Evolutionary conservation across 1,140 invertebrate genomes (phyloP).

Genomic region (Nasonia vitripennis): DNA sequence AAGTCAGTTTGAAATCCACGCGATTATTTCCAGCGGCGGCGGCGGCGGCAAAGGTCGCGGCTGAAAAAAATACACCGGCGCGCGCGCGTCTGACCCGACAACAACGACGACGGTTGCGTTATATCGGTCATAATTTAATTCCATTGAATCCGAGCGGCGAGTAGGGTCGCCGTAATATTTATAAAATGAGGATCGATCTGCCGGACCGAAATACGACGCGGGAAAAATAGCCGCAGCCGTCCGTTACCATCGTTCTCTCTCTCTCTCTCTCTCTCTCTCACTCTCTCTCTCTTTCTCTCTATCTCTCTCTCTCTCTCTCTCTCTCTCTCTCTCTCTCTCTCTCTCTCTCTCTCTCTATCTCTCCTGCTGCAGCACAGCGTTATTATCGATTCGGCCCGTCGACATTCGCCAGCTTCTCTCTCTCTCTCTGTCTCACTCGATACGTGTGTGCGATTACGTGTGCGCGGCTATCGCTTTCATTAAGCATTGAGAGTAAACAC

Average conservation of each 20-base stretch:
- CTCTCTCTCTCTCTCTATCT: not conserved
- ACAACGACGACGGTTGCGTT: not conserved
- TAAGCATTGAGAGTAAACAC: conserved; percentile 24
- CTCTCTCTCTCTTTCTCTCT: not conserved
- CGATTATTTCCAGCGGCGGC: not conserved
- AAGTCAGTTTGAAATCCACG: not conserved
- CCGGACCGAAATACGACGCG: conserved; percentile 5
- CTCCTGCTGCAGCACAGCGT: not conserved
- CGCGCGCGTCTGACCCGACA: not conserved
- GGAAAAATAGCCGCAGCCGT: conserved; percentile 16
- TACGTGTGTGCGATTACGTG: not conserved
- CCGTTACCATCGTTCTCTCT: not conserved
- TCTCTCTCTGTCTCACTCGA: not conserved
- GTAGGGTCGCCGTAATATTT: conserved; percentile 17
- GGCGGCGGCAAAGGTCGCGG: not conserved
- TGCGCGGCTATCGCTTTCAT: conserved; percentile 6
- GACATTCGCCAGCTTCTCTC: conserved; percentile 12
- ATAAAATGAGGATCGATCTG: conserved; percentile 42
- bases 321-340: not conserved
- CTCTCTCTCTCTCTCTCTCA: no score
- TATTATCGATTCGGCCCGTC: conserved; percentile 22
- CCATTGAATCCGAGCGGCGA: not conserved
- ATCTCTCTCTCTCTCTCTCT: not conserved
- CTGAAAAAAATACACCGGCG: not conserved
- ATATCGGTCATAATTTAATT: conserved; percentile 41